phyloP scores from a whole-genome alignment of 1,140 invertebrate species.

The Myzus persicae region DNA sequence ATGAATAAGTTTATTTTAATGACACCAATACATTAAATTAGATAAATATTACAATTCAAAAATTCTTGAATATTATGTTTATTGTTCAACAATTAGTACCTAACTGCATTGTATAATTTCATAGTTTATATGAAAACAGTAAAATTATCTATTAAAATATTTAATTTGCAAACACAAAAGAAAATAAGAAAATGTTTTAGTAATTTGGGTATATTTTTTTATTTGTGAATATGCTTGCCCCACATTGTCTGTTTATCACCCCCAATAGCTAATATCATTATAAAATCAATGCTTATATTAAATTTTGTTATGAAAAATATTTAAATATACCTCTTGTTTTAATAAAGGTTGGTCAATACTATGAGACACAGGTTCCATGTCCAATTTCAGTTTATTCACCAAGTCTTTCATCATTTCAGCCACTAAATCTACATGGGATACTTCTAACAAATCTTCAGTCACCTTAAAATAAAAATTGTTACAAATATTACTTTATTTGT shows the following conservation, averaged over 20 bases:
- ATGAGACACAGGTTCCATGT: not conserved
- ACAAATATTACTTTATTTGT: not conserved
- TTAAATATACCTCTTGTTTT: constrained; percentile 35
- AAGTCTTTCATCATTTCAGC: constrained; percentile 57
- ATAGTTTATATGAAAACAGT: not conserved
- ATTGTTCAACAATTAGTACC: not conserved
- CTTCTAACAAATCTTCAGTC: constrained; percentile 49
- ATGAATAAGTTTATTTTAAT: not conserved
- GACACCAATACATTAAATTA: not conserved
- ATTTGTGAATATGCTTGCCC: not conserved
- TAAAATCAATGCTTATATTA: no score
- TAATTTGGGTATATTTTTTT: not conserved
- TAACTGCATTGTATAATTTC: not conserved
- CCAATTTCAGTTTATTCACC: constrained; percentile 38
- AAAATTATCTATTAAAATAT: not conserved
- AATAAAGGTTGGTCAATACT: not conserved
- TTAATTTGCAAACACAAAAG: not conserved
- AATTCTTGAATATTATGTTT: not conserved
- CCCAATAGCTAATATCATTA: not conserved
- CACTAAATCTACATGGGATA: constrained; percentile 47
- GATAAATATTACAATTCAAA: not conserved
- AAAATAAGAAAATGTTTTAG: not conserved
- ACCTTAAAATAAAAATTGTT: constrained; percentile 1
- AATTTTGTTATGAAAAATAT: not conserved
- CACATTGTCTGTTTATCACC: not conserved